A percentile compares a stretch with the other conserved stretches of the same genome.
These are phyloP conservation scores for Himalopsyche anomala DNA, from an alignment of 2,888 invertebrate species.

Conservation along the genomic window DNA sequence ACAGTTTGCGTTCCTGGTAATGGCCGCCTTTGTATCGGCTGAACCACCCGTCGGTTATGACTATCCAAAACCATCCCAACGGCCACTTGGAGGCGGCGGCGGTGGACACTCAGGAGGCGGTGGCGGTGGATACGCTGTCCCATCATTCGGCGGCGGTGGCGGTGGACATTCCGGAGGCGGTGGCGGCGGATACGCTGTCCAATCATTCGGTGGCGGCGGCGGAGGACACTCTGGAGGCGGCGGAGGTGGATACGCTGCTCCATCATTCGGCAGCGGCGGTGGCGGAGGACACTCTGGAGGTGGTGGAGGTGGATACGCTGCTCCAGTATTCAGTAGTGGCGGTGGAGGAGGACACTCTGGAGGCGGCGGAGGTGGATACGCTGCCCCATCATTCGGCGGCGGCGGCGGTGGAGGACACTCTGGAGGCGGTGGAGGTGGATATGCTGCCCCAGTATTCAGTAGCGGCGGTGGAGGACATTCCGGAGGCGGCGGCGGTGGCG, in stretches of 20 bases:
- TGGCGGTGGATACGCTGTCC: neutral
- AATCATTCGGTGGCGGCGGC: neutral
- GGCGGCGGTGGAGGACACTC: no score
- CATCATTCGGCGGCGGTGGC: neutral
- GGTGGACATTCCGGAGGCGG: neutral
- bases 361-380: no score
- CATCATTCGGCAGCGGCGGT: neutral
- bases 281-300: neutral
- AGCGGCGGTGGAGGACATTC: neutral
- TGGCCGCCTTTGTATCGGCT: conserved; percentile 42
- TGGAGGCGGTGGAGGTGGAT: no score
- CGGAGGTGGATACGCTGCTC: neutral
- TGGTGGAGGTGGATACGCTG: neutral
- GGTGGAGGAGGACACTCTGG: neutral
- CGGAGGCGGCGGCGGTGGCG: no score
- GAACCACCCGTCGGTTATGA: conserved; percentile 55
- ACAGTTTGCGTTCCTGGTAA: conserved; percentile 36
- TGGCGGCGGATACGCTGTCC: neutral
- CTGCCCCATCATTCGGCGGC: neutral
- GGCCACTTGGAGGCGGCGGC: neutral
- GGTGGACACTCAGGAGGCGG: neutral
- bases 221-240: neutral
- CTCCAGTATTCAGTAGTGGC: no score
- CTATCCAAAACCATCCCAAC: conserved; percentile 44
- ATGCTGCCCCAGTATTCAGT: no score